These are phyloP conservation scores for Todiramphus saurophagus DNA, from an alignment of 2,113 vertebrate species.

Conservation along the genomic window DNA sequence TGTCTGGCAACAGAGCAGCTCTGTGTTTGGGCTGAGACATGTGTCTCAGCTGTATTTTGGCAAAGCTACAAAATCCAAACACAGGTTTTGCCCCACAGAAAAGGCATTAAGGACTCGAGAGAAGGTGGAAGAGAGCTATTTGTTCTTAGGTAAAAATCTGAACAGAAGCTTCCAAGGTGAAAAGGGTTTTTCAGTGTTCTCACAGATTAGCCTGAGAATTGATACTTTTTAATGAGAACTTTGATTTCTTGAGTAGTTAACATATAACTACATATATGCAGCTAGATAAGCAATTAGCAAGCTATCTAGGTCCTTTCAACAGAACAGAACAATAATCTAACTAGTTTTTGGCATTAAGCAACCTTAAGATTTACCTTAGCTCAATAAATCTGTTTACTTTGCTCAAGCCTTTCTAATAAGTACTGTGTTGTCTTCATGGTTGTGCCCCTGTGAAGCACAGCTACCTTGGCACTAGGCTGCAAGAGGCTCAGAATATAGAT, in stretches of 20 bases:
- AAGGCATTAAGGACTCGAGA: neutral
- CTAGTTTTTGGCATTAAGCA: neutral
- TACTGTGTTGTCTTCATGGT: neutral
- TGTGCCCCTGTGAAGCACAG: neutral
- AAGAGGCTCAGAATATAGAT: neutral
- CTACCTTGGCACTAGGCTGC: neutral
- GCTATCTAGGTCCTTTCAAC: neutral
- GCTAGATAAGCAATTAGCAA: neutral
- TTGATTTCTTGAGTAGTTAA: neutral
- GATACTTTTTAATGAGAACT: neutral
- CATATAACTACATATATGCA: neutral
- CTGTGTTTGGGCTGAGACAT: neutral
- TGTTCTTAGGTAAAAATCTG: neutral
- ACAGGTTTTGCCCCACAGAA: neutral
- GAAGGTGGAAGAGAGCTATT: neutral
- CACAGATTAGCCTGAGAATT: neutral
- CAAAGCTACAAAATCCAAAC: neutral
- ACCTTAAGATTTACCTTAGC: neutral
- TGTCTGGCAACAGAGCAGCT: neutral
- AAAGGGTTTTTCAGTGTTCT: neutral
- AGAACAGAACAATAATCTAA: neutral
- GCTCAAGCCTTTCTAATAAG: neutral
- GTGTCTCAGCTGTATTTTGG: neutral
- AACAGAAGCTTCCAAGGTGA: neutral
- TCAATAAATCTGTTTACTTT: neutral